These are phyloP conservation scores for Excalfactoria chinensis DNA, from an alignment of 2,113 vertebrate genomes.

Conservation along the genomic window DNA sequence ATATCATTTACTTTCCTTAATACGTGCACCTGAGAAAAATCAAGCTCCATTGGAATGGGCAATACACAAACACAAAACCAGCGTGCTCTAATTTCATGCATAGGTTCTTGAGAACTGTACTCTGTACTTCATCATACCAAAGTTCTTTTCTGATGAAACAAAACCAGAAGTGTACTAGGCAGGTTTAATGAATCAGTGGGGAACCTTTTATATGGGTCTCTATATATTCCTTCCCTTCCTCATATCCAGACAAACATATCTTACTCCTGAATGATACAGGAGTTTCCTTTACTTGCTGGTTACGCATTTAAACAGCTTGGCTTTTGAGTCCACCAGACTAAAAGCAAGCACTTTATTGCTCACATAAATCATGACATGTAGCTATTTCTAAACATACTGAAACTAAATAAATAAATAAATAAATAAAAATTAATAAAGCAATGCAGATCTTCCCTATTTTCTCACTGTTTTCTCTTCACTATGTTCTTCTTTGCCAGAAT, in stretches of 20 bases:
- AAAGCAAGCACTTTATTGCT: neutral
- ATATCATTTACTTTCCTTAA: neutral
- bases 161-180: neutral
- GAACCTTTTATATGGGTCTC: neutral
- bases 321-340: neutral
- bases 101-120: neutral
- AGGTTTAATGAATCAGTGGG: neutral
- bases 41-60: neutral
- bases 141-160: neutral
- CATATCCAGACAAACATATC: neutral
- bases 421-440: neutral
- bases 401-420: neutral
- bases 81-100: neutral
- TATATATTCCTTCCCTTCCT: neutral
- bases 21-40: neutral
- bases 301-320: neutral
- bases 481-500: slow-evolving; percentile 64
- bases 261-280: neutral
- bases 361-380: neutral
- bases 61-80: neutral
- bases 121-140: neutral
- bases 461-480: neutral
- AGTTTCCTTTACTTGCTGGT: neutral
- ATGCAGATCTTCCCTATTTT: neutral
- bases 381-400: neutral